Evolutionary conservation across 2,888 invertebrate species (phyloP).

Genomic region (Drosophila histrio): DNA sequence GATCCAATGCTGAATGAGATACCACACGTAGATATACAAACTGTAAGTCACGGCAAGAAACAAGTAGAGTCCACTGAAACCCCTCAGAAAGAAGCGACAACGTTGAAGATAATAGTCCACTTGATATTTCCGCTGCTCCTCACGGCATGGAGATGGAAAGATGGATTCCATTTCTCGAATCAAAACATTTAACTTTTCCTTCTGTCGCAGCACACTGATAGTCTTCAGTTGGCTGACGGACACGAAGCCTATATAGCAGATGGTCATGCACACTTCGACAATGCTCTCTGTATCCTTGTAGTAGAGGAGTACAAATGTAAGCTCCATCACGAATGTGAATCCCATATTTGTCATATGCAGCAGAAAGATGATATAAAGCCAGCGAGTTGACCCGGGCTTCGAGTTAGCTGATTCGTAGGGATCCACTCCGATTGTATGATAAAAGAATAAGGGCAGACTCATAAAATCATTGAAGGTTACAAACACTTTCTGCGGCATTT

Average conservation of each 20-base stretch:
- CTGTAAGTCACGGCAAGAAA: conserved; percentile 17
- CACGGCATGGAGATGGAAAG: conserved; percentile 17
- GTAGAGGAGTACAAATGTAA: conserved; percentile 17
- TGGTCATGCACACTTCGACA: conserved; percentile 41
- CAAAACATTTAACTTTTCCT: conserved; percentile 17
- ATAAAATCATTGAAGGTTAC: conserved; percentile 43
- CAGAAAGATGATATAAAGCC: conserved; percentile 26
- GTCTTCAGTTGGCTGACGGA: conserved; percentile 37
- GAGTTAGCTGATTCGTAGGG: conserved; percentile 25
- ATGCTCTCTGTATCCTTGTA: conserved; percentile 17
- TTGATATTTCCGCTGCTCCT: conserved; percentile 32
- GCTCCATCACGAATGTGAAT: conserved; percentile 26
- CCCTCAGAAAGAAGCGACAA: conserved; percentile 11
- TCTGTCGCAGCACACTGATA: conserved; percentile 29
- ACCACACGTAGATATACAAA: conserved; percentile 20
- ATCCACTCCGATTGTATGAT: conserved; percentile 41
- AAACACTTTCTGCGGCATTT: not conserved
- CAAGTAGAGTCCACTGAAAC: conserved; percentile 30
- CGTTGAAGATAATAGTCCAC: conserved; percentile 20
- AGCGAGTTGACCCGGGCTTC: conserved; percentile 8
- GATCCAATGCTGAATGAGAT: conserved; percentile 31
- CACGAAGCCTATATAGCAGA: conserved; percentile 32
- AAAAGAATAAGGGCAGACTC: conserved; percentile 49
- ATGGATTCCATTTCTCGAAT: conserved; percentile 44
- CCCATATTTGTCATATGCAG: conserved; percentile 10